Base-by-base conservation (phyloP, 2,888 invertebrate genomes). In the Xanthia icteritia region DNA sequence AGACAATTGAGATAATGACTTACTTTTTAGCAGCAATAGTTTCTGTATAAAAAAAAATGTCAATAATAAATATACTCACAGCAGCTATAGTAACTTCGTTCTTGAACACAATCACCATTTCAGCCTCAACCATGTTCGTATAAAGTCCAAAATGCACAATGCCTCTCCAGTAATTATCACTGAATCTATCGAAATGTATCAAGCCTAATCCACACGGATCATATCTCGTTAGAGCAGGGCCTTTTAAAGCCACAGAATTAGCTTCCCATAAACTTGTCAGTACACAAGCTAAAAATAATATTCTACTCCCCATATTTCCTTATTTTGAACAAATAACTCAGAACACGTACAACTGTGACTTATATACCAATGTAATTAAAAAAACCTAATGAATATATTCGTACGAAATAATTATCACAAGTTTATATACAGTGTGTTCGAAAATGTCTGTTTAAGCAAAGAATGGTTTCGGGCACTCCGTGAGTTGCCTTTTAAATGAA, bases 121-220 rank as follows among this genome's bases (percentile, higher is more conserved):
- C 90, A 61, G 91, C 92, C 68, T 92, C 88, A 39, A 83, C 63
- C 54, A 94, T 81, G 66, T 90, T 88, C 2, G 85, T 87, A 78
- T 95, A 95, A n/a, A 94, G 84, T 68, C 91, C 92, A 70, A 96
- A 92, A 89, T 94, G 89, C 48, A 96, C 84, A 13, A 91, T 90
- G 15, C 93, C 95, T 72, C 85, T 87, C 96, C 96, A 96, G 79
- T 92, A 70, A 74, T 86, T 89, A 2, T 91, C 88, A 5, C 88
- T 87, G 11, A 94, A 71, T 90, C 90, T 94, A 79, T 96, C 94
- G 82, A 96, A 96, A 89, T 94, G 91, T 83, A 96, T 87, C 15
- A 94, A 89, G 3, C 94, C 96, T 66, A 96, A 87, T 15, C 94
- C 94, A 84, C 96, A 96, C 2, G 96, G 96, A 60, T 95, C 93